These are phyloP conservation scores for Bucorvus abyssinicus DNA, from an alignment of 2,797 vertebrate species.

Conservation along the genomic window DNA sequence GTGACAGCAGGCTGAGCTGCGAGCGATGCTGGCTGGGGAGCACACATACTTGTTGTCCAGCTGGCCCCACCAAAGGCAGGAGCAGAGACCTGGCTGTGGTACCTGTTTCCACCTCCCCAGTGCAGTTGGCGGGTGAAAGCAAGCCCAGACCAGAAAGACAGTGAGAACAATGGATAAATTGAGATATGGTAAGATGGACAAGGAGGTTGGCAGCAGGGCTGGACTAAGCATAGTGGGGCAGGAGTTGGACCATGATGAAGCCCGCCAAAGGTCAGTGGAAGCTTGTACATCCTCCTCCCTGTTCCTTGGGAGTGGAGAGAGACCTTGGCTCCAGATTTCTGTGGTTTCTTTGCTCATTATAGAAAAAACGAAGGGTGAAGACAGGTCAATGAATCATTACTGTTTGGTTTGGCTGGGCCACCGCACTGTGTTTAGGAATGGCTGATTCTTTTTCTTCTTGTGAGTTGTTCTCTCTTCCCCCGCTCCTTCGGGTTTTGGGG, in stretches of 20 bases:
- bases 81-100: background rate
- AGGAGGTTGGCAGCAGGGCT: background rate
- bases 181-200: background rate
- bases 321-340: background rate
- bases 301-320: background rate
- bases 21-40: background rate
- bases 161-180: rapidly evolving
- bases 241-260: background rate
- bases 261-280: background rate
- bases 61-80: background rate
- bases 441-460: slow-evolving; percentile 50
- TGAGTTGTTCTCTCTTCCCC: slow-evolving; percentile 13
- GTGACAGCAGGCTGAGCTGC: background rate
- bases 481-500: slow-evolving; percentile 36
- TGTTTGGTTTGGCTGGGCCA: slow-evolving; percentile 63
- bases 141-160: background rate
- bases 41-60: background rate
- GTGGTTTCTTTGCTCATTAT: slow-evolving; percentile 66
- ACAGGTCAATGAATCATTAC: slow-evolving; percentile 70
- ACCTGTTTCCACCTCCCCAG: background rate
- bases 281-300: background rate
- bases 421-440: background rate
- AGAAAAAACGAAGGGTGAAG: slow-evolving; percentile 68
- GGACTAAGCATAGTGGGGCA: background rate
- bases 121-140: background rate